phyloP scores from a whole-genome alignment of 2,113 vertebrate genomes.

The Brienomyrus longianalis region DNA sequence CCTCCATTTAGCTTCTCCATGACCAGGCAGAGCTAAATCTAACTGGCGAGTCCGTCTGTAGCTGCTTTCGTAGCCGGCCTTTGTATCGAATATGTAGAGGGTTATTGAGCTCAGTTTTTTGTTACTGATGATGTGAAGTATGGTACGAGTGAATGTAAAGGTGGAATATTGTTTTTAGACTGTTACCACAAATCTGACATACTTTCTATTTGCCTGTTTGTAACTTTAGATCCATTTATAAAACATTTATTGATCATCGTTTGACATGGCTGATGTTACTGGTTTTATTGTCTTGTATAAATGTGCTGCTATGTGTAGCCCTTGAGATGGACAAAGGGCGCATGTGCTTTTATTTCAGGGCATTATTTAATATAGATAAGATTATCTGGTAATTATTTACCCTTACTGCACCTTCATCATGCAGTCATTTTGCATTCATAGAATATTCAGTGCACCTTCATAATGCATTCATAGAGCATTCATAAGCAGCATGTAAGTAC shows the following conservation, averaged over 20 bases:
- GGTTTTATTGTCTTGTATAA: background rate
- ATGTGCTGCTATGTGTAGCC: background rate
- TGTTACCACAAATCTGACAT: background rate
- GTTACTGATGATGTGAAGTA: background rate
- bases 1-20: background rate
- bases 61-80: background rate
- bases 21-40: background rate
- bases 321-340: background rate
- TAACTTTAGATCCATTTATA: background rate
- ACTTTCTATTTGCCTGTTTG: background rate
- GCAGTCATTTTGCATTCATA: too few relatives aligned
- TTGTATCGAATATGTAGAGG: background rate
- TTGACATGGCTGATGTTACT: background rate
- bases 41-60: background rate
- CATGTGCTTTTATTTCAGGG: background rate
- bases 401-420: background rate
- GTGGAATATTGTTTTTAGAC: background rate
- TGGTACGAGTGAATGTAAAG: background rate
- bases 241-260: background rate
- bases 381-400: background rate
- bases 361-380: background rate
- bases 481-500: too few relatives aligned
- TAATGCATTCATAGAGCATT: too few relatives aligned
- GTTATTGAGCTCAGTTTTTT: background rate
- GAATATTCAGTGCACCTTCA: too few relatives aligned